Evolutionary conservation across 2,113 vertebrate species (phyloP).

Genomic region (Leptosomus discolor): DNA sequence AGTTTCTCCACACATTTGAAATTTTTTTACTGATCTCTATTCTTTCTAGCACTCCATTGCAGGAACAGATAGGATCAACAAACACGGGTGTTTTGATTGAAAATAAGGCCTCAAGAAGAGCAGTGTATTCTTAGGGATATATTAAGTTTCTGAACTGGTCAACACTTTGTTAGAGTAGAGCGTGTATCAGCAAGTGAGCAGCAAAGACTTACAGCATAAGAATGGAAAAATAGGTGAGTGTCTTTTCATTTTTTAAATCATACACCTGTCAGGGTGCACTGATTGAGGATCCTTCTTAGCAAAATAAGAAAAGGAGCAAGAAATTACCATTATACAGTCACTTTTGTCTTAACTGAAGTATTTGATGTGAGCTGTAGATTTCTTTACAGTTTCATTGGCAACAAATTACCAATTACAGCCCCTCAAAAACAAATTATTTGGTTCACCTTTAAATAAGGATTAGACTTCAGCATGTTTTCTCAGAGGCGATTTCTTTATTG

Average conservation of each 20-base stretch:
- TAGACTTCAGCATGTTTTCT: neutral
- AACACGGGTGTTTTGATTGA: neutral
- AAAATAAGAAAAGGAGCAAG: neutral
- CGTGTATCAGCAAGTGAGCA: neutral
- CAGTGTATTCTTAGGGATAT: neutral
- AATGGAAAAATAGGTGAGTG: neutral
- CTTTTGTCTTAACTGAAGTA: neutral
- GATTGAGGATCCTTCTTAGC: neutral
- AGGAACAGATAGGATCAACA: neutral
- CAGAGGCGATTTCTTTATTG: neutral
- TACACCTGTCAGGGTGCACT: neutral
- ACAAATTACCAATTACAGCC: neutral
- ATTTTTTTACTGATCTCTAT: neutral
- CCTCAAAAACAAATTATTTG: neutral
- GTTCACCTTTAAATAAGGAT: neutral
- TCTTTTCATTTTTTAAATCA: neutral
- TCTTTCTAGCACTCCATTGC: neutral
- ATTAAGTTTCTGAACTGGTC: neutral
- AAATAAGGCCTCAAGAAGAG: neutral
- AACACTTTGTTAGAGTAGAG: neutral
- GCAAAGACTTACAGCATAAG: neutral
- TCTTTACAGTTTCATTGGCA: neutral
- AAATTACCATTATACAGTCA: neutral
- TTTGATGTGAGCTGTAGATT: neutral
- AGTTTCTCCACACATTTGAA: neutral